Percentiles rank a stretch among this genome's conserved stretches.
phyloP scores from a whole-genome alignment of 2,113 vertebrate species.

The Meles meles region DNA sequence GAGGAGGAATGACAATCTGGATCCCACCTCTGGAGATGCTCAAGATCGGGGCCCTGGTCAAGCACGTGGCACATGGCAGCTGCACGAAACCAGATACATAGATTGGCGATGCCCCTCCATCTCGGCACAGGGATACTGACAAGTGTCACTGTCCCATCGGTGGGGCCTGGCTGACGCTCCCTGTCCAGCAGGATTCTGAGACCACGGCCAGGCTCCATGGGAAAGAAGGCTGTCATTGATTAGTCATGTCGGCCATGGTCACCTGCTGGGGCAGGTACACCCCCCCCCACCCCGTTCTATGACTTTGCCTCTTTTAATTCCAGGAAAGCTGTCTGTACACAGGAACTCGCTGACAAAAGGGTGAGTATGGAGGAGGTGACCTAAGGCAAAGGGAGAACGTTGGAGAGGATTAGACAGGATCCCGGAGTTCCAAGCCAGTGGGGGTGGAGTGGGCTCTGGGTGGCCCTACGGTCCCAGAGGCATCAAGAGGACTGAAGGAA shows the following conservation, averaged over 20 bases:
- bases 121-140: not conserved
- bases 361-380: not conserved
- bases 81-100: not conserved
- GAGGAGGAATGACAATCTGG: fast-evolving
- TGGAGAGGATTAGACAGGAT: not conserved
- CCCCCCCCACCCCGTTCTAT: too few relatives aligned
- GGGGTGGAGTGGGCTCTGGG: fast-evolving
- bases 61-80: fast-evolving
- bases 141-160: not conserved
- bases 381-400: not conserved
- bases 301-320: not conserved
- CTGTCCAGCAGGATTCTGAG: not conserved
- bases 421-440: too few relatives aligned
- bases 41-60: not conserved
- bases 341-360: not conserved
- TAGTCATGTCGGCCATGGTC: not conserved
- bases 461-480: not conserved
- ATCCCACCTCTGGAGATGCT: not conserved
- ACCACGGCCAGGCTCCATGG: not conserved
- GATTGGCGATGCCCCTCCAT: not conserved
- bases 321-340: too few relatives aligned
- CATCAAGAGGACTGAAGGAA: not conserved
- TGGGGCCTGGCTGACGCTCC: not conserved
- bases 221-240: not conserved
- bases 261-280: not conserved